Percentiles rank a stretch among this genome's conserved stretches.
Conservation (phyloP, 1,140 invertebrate species). For the Panagrolaimus sp. region DNA sequence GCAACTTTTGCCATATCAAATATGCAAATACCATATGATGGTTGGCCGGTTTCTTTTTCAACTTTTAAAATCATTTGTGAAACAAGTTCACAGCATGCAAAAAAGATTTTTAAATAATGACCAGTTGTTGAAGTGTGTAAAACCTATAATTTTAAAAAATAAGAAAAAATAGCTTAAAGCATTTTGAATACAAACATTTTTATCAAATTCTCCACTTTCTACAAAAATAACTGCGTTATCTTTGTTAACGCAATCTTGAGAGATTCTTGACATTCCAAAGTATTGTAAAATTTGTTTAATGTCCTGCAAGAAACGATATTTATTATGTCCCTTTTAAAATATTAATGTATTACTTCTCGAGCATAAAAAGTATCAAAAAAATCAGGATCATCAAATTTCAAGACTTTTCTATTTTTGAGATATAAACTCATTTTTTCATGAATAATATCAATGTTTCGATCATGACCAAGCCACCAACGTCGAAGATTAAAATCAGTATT, state of each 20-base stretch:
- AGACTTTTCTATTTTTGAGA: conserved; percentile 26
- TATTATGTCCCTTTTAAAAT: neutral
- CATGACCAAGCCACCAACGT: conserved; percentile 28
- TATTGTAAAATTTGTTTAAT: conserved; percentile 23
- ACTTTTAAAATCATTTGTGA: conserved; percentile 23
- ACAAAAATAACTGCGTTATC: conserved; percentile 27
- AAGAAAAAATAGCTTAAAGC: neutral
- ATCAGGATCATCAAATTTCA: conserved; percentile 23
- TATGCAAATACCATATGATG: conserved; percentile 25
- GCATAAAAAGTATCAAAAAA: conserved; percentile 26
- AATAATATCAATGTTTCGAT: conserved; percentile 22
- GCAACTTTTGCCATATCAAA: conserved; percentile 26
- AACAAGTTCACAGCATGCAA: conserved; percentile 24
- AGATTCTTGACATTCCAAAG: conserved; percentile 27
- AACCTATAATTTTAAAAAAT: conserved; percentile 17
- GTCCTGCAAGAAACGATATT: neutral
- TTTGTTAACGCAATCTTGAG: neutral
- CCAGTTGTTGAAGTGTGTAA: conserved; percentile 20
- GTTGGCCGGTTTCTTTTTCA: conserved; percentile 20
- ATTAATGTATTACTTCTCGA: conserved; percentile 12
- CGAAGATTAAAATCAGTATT: conserved; percentile 29
- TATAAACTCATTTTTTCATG: conserved; percentile 20
- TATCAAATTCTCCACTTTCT: conserved; percentile 28
- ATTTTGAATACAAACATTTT: conserved; percentile 14
- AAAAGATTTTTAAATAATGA: conserved; percentile 25